A percentile compares a stretch with the other conserved stretches of the same genome.
These are phyloP conservation scores for Archegozetes longisetosus DNA, from an alignment of 1,140 invertebrate species.

Conservation along the genomic window DNA sequence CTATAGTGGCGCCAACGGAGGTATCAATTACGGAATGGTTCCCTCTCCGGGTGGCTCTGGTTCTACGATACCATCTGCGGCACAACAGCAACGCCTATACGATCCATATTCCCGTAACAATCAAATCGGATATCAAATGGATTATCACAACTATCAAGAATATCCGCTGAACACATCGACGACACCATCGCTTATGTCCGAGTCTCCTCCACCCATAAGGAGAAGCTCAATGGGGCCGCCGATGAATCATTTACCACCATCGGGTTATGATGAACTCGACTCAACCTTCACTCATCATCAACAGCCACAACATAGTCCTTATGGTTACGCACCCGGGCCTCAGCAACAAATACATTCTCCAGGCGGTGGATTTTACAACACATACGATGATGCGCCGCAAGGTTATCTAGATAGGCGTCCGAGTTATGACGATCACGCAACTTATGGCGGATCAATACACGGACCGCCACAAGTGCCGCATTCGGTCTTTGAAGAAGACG, in stretches of 20 bases:
- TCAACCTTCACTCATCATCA: conserved; percentile 24
- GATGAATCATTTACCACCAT: conserved; percentile 29
- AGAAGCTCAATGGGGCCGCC: conserved; percentile 19
- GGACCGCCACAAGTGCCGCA: background rate
- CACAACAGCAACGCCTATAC: too few species aligned
- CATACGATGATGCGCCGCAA: conserved; percentile 21
- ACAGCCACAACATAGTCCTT: conserved; percentile 9
- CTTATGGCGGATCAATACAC: conserved; percentile 14
- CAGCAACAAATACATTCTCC: conserved; percentile 14
- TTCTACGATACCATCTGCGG: too few species aligned
- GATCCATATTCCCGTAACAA: too few species aligned
- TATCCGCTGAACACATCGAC: conserved; percentile 16
- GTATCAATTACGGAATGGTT: background rate
- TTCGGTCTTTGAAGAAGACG: conserved; percentile 17
- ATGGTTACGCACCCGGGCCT: conserved; percentile 18
- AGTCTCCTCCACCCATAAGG: conserved; percentile 38
- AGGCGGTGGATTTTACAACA: conserved; percentile 17
- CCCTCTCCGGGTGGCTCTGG: too few species aligned
- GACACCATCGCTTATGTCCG: conserved; percentile 29
- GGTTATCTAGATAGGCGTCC: conserved; percentile 24
- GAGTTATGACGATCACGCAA: conserved; percentile 22
- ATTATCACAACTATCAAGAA: conserved; percentile 14
- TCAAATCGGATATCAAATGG: background rate
- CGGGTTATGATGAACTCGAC: conserved; percentile 48
- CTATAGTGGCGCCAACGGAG: background rate